These are phyloP conservation scores for Fistularia commersonii DNA, from an alignment of 2,797 vertebrate species.

Conservation along the genomic window DNA sequence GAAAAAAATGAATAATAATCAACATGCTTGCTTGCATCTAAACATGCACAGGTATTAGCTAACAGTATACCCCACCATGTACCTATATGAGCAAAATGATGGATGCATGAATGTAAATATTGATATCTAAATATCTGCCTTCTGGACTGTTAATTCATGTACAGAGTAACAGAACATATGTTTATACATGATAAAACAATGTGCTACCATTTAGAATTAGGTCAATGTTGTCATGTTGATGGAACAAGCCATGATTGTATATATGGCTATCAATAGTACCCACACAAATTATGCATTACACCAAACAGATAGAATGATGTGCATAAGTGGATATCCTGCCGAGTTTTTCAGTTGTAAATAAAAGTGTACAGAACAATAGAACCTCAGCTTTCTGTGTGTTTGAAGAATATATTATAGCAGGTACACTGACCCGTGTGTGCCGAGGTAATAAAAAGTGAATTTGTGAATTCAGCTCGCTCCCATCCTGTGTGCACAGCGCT, in stretches of 20 bases:
- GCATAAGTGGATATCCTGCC: constrained; percentile 80
- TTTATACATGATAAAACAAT: constrained; percentile 75
- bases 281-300: constrained; percentile 81
- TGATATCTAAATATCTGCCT: constrained; percentile 83
- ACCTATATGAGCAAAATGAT: constrained; percentile 70
- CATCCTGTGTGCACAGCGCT: constrained; percentile 26
- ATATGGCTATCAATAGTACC: constrained; percentile 82
- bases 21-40: constrained; percentile 57
- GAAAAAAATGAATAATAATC: constrained; percentile 28
- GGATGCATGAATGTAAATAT: constrained; percentile 94
- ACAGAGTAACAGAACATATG: constrained; percentile 76
- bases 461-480: constrained; percentile 41
- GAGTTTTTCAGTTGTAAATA: constrained; percentile 97
- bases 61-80: constrained; percentile 65
- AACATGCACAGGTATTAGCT: constrained; percentile 65
- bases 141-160: constrained; percentile 81
- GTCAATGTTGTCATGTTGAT: constrained; percentile 82
- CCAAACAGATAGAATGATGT: constrained; percentile 77
- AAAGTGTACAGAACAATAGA: constrained; percentile 81
- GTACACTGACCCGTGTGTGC: background rate
- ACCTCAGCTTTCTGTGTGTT: constrained; percentile 40
- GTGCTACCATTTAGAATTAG: constrained; percentile 73
- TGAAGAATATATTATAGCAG: constrained; percentile 14
- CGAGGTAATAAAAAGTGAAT: constrained; percentile 5
- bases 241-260: constrained; percentile 85